Base-by-base conservation (phyloP, 2,113 vertebrate species). In the Siniperca knerii region DNA sequence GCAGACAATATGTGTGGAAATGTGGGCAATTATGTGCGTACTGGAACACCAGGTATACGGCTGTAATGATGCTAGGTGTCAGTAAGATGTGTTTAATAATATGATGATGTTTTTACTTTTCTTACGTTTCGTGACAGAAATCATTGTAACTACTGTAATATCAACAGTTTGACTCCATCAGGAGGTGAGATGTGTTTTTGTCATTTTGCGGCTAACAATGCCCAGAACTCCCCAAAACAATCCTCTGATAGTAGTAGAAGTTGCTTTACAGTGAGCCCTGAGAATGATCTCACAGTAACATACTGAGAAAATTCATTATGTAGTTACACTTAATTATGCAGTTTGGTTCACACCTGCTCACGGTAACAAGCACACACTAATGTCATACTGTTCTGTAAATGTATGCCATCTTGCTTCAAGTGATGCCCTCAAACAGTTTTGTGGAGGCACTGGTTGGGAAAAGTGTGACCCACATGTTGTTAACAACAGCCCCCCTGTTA, bases 381-480 rank as follows among this genome's bases (percentile, higher is more conserved):
- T 79, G 61, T 50, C 11, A 74, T 55, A 68, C 44, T 44, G 46
- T 62, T 79, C n/a, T 60, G 33, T 78, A 66, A 89, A 84, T 77
- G 52, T 48, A 61, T 75, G 11, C 72, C 48, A 60, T 89, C 18
- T 79, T 68, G 62, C 68, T 69, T 62, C 44, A 40, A 58, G 79
- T 23, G 18, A 65, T 60, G 77, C 75, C 23, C 58, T 33, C 21
- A 83, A 75, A 80, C 60, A 18, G 85, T 84, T 82, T 81, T 71
- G 75, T 82, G 62, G 76, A 75, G 75, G 76, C 58, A 35, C 62
- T 58, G 10, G 67, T 71, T n/a, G 61, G 70, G 55, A 65, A 74
- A 85, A 64, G 68, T 83, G 48, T 70, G 74, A 82, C 74, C 79
- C 64, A 64, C 66, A 78, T 64, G 60, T 79, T 85, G 78, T 89